These are phyloP conservation scores for Todiramphus chloris DNA, from an alignment of 2,113 vertebrate species.

Conservation along the genomic window DNA sequence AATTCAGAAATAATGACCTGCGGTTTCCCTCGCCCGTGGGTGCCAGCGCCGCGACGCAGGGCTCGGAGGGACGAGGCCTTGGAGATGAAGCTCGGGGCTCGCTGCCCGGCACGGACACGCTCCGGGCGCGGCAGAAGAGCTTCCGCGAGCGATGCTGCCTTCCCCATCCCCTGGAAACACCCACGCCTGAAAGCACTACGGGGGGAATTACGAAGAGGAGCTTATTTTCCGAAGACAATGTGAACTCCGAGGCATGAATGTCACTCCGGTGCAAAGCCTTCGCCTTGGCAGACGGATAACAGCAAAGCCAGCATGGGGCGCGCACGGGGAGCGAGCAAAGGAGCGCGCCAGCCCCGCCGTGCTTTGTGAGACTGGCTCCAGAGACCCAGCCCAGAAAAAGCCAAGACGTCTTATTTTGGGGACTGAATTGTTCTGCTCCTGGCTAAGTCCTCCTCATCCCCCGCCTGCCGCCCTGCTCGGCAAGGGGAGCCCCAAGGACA, in stretches of 20 bases:
- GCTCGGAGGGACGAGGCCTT: background rate
- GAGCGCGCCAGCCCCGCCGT: background rate
- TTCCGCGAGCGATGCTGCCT: background rate
- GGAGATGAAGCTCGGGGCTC: accelerated
- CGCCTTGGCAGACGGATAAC: background rate
- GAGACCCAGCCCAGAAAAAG: background rate
- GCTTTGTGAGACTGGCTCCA: background rate
- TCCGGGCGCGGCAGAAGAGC: accelerated
- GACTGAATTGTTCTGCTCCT: background rate
- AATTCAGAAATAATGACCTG: conserved; percentile 48
- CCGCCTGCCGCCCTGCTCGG: background rate
- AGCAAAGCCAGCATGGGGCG: background rate
- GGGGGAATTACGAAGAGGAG: background rate
- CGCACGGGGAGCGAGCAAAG: background rate
- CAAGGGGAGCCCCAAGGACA: background rate
- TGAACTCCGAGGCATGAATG: background rate
- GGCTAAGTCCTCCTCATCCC: background rate
- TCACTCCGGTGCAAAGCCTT: background rate
- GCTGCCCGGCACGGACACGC: accelerated
- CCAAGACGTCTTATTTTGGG: background rate
- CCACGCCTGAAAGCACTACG: accelerated
- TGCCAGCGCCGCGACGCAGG: background rate
- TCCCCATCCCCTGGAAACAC: background rate
- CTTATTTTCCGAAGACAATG: conserved; percentile 36
- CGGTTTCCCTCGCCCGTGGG: background rate